Conservation (phyloP, 2,113 vertebrate genomes). For the Amphiprion percula region DNA sequence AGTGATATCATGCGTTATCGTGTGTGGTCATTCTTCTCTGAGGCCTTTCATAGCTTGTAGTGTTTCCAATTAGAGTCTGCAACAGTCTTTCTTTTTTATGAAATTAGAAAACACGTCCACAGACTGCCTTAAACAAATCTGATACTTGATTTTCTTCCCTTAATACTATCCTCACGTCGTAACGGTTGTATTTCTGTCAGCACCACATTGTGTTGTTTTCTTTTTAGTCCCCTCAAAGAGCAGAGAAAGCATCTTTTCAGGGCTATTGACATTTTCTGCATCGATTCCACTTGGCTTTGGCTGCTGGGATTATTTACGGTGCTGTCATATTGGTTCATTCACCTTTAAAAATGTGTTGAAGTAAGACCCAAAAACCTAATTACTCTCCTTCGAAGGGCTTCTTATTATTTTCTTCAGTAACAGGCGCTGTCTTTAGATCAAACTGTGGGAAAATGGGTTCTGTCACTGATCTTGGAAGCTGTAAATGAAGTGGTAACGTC, state of each 20-base stretch:
- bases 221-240: constrained; percentile 1
- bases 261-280: constrained; percentile 25
- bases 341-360: constrained; percentile 11
- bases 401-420: background rate
- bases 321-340: constrained; percentile 19
- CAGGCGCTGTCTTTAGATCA: background rate
- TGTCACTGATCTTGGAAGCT: background rate
- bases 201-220: constrained; percentile 7
- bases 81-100: background rate
- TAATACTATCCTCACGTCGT: background rate
- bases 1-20: constrained; percentile 24
- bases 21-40: background rate
- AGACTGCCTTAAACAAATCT: too few relatives aligned
- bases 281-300: constrained; percentile 21
- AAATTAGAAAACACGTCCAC: background rate
- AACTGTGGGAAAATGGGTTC: background rate
- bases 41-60: background rate
- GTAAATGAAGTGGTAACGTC: background rate
- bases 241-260: constrained; percentile 19
- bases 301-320: background rate
- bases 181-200: background rate
- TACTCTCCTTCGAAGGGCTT: background rate
- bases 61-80: background rate
- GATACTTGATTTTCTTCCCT: background rate
- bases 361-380: constrained; percentile 20